Base-by-base conservation (phyloP, 2,797 vertebrate species). In the Lates japonicus region DNA sequence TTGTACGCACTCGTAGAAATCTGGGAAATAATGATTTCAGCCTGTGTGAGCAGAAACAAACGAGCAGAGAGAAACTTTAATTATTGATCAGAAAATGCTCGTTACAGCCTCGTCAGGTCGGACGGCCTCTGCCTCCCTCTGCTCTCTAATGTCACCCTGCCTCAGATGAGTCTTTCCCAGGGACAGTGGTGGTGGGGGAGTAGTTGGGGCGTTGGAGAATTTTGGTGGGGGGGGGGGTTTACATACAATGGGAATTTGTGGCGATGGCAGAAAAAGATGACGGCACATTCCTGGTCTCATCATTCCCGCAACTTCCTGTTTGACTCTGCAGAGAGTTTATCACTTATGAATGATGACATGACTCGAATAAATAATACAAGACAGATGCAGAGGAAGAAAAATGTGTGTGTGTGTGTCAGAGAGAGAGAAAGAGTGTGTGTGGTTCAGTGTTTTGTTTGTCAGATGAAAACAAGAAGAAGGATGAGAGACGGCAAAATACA, bases 261-360 rank as follows among this genome's bases (percentile, higher is more conserved):
- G 52, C 2, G 14, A 67, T 7, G 37, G 67, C 20, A 41, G 9
- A 42, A 57, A 37, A 29, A 35, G 37, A 17, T 16, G 31, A 58
- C 48, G 29, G 70, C 65, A n/a, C 68, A 67, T 81, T 88, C 73
- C 84, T 81, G 29, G 16, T 64, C 74, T 73, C 25, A 19, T 52
- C 42, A 1, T 14, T 76, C 57, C 68, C 13, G 0, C 68, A 11
- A 76, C 86, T 86, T 90, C 81, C 84, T 71, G 74, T 68, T 76
- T 57, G 66, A 42, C 16, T 81, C 69, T 78, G 74, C 25, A 13
- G 44, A 65, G 85, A 84, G 76, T 84, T 90, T 70, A 92, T 89
- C 81, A 86, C 81, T 87, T 85, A 87, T 88, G 74, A 82, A 91
- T 75, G 80, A 90, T 85, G 89, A 92, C 86, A 88, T 12, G 82